These are phyloP conservation scores for Poecilia latipinna DNA, from an alignment of 2,113 vertebrate species.

Conservation along the genomic window DNA sequence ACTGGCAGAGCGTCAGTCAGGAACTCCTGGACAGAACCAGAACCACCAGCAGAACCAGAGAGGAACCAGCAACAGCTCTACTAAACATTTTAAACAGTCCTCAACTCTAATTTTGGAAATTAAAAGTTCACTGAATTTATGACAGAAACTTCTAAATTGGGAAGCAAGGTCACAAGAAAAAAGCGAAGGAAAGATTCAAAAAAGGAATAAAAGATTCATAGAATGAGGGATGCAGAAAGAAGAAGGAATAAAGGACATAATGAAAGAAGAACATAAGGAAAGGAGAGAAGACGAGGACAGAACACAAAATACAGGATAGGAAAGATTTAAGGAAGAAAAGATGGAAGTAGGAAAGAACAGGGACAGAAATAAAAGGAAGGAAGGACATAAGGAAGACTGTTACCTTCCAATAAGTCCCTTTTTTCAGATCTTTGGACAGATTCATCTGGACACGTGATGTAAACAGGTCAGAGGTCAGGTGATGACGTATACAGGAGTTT, in stretches of 20 bases:
- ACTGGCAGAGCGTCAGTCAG: slow-evolving; percentile 20
- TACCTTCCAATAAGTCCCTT: too few species aligned
- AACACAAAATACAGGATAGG: too few species aligned
- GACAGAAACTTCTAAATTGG: neutral
- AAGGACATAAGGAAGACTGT: too few species aligned
- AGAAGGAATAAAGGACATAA: too few species aligned
- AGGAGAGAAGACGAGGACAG: slow-evolving; percentile 89
- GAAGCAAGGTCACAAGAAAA: neutral
- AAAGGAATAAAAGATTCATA: neutral
- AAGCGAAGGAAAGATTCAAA: neutral
- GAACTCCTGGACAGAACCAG: slow-evolving; percentile 6
- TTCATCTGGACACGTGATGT: slow-evolving; percentile 80
- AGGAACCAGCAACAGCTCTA: slow-evolving; percentile 47
- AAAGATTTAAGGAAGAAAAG: too few species aligned
- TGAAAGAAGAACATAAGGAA: slow-evolving; percentile 90
- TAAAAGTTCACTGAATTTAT: neutral
- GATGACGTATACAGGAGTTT: slow-evolving; percentile 91
- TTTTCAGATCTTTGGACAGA: slow-evolving; percentile 90
- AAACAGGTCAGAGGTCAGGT: slow-evolving; percentile 37
- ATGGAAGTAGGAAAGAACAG: too few species aligned
- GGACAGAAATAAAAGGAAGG: too few species aligned
- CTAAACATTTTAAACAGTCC: too few species aligned
- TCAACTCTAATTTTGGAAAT: too few species aligned
- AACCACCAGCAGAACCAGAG: neutral
- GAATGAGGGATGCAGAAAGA: neutral